Base-by-base conservation (phyloP, 30 jellyfish, hydroid and myxozoan species). In the Phacellophora camtschatica region DNA sequence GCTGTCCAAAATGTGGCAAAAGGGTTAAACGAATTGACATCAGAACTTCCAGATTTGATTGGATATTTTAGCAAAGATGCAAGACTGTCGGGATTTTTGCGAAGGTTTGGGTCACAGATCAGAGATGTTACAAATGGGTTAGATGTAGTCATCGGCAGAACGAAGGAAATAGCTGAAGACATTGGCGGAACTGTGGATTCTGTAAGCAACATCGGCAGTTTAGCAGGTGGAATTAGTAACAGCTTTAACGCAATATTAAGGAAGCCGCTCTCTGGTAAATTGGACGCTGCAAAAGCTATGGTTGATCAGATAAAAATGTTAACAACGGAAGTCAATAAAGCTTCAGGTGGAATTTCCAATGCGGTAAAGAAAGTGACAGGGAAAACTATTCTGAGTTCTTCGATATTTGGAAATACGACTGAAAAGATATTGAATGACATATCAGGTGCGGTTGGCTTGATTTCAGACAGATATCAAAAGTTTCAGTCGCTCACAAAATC, bases 381-480 rank as follows among this genome's bases (percentile, higher is more conserved):
- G 23, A 92, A 64, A 39, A 72, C 89, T 5, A 55, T 80, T 25
- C 35, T 79, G 30, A 66, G 66, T 63, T 66, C 95, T 7, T 64
- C 91, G 35, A 25, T 92, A 10, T 85, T 92, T 43, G 98, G 98
- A 5, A 71, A 86, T 20, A 70, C 88, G 16, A 81, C 98, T 1
- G 85, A 66, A 20, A 68, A 77, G 7, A 46, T 86, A 18, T 64
- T 92, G 50, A 71, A 48, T 25, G 79, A 74, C 10, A 92, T 92
- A 0, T 73, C 96, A 10, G 50, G 45, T 80, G 98, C 97, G 8
- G 82, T 86, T 5, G 71, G 59, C 23, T 54, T 83, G n/a, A 74
- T 92, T 19, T 92, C 96, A 2, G 98, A 92, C 61, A 61, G 98
- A 28, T 92, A 85, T 61, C 90, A 80, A 33, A 84, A 92, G 88